Conservation (phyloP, 2,797 vertebrate species). For the Pempheris klunzingeri region DNA sequence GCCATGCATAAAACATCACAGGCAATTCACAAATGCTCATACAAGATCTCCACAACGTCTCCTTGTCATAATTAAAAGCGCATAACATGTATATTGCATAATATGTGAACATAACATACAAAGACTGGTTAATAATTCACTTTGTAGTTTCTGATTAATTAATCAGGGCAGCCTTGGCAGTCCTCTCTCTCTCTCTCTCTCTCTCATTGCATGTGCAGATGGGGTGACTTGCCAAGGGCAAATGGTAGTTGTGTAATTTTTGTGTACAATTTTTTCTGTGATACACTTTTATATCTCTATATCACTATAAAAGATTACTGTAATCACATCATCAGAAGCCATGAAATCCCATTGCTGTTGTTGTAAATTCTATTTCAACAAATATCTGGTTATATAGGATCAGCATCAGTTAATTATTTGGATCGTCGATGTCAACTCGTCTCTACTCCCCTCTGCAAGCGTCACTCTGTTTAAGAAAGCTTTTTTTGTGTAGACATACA, state of each 20-base stretch:
- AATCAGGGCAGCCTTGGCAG: constrained; percentile 59
- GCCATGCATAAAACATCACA: constrained; percentile 77
- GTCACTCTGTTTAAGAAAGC: background rate
- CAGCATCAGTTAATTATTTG: constrained; percentile 4
- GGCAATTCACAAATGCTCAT: constrained; percentile 56
- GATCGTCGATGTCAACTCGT: background rate
- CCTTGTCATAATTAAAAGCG: constrained; percentile 70
- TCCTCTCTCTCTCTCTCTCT: constrained; percentile 10
- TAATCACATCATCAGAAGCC: constrained; percentile 11
- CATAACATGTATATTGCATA: constrained; percentile 75
- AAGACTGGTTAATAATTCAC: constrained; percentile 81
- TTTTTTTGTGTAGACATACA: background rate
- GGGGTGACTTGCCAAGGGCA: constrained; percentile 5
- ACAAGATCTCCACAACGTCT: constrained; percentile 58
- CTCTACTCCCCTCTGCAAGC: background rate
- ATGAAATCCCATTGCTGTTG: background rate
- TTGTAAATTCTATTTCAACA: constrained; percentile 2
- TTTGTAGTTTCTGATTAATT: constrained; percentile 76
- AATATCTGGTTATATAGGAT: background rate
- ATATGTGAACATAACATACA: constrained; percentile 77
- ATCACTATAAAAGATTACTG: constrained; percentile 14
- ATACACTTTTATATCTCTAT: constrained; percentile 26
- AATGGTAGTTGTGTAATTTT: constrained; percentile 16
- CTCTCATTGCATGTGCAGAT: constrained; percentile 28
- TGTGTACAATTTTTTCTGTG: constrained; percentile 10